Evolutionary conservation across 2,113 vertebrate species (phyloP).

Genomic region (Archocentrus centrarchus): DNA sequence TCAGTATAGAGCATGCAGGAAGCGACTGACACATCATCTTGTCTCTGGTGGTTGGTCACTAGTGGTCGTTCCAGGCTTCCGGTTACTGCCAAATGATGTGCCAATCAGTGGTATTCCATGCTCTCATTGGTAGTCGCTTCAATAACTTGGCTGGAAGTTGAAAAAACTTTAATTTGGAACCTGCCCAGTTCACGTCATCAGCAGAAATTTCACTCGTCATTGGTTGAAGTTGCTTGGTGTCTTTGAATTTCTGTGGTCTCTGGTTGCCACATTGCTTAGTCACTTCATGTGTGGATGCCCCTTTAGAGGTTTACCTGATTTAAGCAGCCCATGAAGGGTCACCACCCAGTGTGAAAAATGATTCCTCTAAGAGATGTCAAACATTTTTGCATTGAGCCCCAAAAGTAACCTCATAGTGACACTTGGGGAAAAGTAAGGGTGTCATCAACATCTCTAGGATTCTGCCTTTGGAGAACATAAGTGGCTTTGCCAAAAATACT

Average conservation of each 20-base stretch:
- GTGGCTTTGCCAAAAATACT: background rate
- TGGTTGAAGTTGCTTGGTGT: background rate
- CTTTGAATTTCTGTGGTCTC: background rate
- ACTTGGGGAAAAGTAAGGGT: background rate
- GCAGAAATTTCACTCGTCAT: background rate
- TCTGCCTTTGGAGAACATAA: background rate
- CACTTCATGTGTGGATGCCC: background rate
- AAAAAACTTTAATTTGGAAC: background rate
- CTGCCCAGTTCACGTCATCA: no score
- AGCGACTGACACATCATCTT: fast-evolving
- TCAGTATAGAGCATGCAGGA: background rate
- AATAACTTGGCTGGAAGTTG: no score
- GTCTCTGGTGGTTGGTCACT: background rate
- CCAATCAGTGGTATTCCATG: background rate
- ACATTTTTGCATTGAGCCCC: background rate
- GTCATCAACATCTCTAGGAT: background rate
- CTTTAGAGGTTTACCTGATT: background rate
- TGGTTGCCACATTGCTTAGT: background rate
- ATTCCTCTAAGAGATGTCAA: background rate
- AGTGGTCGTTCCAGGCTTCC: background rate
- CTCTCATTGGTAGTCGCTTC: background rate
- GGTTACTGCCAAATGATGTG: background rate
- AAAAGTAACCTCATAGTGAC: background rate
- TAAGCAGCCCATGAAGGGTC: fast-evolving
- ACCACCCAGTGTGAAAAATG: background rate